These are phyloP conservation scores for Parnassius apollo DNA, from an alignment of 2,888 invertebrate genomes.

Conservation along the genomic window DNA sequence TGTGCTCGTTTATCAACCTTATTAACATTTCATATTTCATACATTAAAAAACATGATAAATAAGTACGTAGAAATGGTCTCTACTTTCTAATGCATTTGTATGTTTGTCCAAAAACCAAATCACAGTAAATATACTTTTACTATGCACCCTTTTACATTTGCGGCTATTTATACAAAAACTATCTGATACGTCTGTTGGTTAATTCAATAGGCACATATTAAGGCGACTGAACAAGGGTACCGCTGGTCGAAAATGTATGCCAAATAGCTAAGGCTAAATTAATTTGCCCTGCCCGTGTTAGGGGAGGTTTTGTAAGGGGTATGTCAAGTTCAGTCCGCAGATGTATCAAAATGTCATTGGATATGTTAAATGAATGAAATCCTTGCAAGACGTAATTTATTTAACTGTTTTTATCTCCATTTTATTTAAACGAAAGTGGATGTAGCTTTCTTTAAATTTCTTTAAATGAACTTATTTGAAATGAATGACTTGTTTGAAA, in stretches of 20 bases:
- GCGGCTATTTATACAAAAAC: slow-evolving; percentile 11
- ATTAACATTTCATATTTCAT: too few relatives aligned
- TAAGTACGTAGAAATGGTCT: background rate
- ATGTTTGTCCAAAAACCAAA: slow-evolving; percentile 20
- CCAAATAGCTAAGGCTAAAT: slow-evolving; percentile 58
- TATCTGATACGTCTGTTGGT: slow-evolving; percentile 33
- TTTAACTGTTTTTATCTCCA: too few relatives aligned
- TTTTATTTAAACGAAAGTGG: too few relatives aligned
- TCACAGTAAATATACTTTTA: slow-evolving; percentile 18
- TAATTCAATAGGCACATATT: slow-evolving; percentile 47
- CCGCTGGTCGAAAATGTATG: slow-evolving; percentile 55
- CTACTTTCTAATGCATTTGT: background rate
- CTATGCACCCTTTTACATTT: slow-evolving; percentile 26
- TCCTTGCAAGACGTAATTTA: too few relatives aligned
- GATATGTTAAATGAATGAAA: background rate
- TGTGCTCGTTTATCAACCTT: too few relatives aligned
- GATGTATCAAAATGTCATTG: background rate
- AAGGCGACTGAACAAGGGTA: slow-evolving; percentile 44
- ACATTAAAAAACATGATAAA: too few relatives aligned
- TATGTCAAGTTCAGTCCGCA: slow-evolving; percentile 20
- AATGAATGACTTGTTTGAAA: too few relatives aligned
- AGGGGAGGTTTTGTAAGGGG: slow-evolving; percentile 49
- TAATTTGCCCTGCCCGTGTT: slow-evolving; percentile 56
- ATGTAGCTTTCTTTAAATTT: too few relatives aligned
- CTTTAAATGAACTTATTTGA: too few relatives aligned